Conservation (phyloP, 2,888 invertebrate species). For the Oscheius sp. region DNA sequence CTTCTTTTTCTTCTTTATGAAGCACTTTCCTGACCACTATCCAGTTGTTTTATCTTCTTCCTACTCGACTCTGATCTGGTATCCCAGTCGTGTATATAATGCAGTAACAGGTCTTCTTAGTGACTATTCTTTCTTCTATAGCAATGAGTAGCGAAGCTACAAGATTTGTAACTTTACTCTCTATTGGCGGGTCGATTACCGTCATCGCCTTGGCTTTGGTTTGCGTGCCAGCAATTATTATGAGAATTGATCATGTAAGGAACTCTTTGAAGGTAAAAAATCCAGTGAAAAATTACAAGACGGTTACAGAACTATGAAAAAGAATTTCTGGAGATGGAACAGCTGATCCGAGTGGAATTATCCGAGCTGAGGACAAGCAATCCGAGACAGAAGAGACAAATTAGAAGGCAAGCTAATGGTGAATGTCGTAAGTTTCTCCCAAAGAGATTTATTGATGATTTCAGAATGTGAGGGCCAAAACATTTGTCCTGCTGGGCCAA, state of each 20-base stretch:
- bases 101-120: no score
- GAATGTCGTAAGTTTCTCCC: slow-evolving; percentile 7
- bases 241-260: slow-evolving; percentile 36
- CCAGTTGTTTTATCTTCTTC: no score
- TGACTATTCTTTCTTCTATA: background rate
- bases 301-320: slow-evolving; percentile 36
- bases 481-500: slow-evolving; percentile 53
- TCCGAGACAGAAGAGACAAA: background rate
- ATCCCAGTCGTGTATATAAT: no score
- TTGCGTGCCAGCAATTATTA: slow-evolving; percentile 39
- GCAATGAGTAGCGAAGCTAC: slow-evolving; percentile 7
- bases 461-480: slow-evolving; percentile 48
- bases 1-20: no score
- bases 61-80: no score
- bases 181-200: slow-evolving; percentile 37
- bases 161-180: slow-evolving; percentile 35
- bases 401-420: background rate
- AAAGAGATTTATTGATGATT: no score
- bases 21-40: no score
- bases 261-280: slow-evolving; percentile 34
- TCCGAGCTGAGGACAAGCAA: slow-evolving; percentile 16
- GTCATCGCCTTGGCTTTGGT: slow-evolving; percentile 38
- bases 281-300: background rate
- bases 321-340: slow-evolving; percentile 43
- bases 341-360: slow-evolving; percentile 35